Percentiles rank a stretch among this genome's conserved stretches.
Evolutionary conservation across 2,797 vertebrate genomes (phyloP).

Genomic region (Gymnodraco acuticeps): DNA sequence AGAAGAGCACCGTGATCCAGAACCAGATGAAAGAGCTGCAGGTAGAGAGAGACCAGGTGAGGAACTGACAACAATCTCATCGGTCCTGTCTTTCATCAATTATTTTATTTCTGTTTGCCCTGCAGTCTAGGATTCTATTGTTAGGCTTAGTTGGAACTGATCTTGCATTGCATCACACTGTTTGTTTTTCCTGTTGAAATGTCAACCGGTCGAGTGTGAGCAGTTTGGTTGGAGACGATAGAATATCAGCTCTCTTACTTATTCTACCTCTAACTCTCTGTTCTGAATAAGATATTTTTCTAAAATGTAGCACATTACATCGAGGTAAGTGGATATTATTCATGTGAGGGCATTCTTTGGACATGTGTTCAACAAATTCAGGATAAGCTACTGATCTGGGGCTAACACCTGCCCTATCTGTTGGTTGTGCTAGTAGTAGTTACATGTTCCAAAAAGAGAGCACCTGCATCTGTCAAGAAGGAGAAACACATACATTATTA

Average conservation of each 20-base stretch:
- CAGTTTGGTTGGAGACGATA: neutral
- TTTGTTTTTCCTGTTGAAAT: constrained; percentile 11
- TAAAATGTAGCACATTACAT: too few relatives aligned
- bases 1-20: constrained; percentile 86
- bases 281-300: too few relatives aligned
- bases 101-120: neutral
- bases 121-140: neutral
- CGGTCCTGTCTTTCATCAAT: neutral
- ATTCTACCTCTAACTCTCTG: neutral
- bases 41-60: constrained; percentile 90
- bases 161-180: neutral
- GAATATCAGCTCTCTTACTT: neutral
- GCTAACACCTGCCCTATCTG: too few relatives aligned
- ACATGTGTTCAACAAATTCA: too few relatives aligned
- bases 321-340: too few relatives aligned
- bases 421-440: too few relatives aligned
- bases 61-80: neutral
- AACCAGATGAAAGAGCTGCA: constrained; percentile 88
- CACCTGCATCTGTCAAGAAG: too few relatives aligned
- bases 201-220: constrained; percentile 4
- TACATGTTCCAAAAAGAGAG: too few relatives aligned
- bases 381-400: too few relatives aligned
- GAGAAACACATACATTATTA: too few relatives aligned
- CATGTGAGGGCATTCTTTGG: too few relatives aligned
- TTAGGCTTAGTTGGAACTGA: neutral